These are phyloP conservation scores for Megalopta genalis DNA, from an alignment of 1,140 invertebrate species.

Conservation along the genomic window DNA sequence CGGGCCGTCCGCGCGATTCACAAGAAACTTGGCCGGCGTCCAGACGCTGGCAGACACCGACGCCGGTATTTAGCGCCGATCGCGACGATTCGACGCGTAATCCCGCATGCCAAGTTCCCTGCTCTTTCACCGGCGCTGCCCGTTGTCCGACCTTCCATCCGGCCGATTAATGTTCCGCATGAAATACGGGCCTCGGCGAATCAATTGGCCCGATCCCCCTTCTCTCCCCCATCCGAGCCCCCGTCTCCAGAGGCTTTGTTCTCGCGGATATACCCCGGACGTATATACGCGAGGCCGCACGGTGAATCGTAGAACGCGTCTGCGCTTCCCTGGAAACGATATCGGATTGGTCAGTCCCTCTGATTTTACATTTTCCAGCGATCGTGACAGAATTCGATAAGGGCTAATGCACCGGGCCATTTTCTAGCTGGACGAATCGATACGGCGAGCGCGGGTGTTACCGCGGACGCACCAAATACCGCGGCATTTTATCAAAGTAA, in stretches of 20 bases:
- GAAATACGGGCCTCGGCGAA: constrained; percentile 10
- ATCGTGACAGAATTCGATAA: no score
- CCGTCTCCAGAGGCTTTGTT: neutral
- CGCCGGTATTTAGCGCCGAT: constrained; percentile 52
- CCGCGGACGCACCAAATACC: no score
- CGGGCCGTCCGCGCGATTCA: constrained; percentile 30
- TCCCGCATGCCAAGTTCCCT: constrained; percentile 36
- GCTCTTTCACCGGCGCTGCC: neutral
- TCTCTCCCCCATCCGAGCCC: no score
- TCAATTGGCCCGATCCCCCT: constrained; percentile 1
- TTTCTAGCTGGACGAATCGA: no score
- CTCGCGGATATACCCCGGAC: neutral
- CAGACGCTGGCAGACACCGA: constrained; percentile 27
- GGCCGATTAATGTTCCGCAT: neutral
- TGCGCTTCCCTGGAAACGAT: no score
- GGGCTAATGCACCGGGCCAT: no score
- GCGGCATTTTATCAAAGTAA: no score
- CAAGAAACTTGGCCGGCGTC: constrained; percentile 60
- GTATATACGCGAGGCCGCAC: no score
- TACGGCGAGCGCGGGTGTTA: no score
- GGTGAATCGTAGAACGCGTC: no score
- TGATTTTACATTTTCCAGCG: no score
- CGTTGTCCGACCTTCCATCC: constrained; percentile 5
- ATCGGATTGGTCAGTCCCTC: no score
- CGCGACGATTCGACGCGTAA: constrained; percentile 46